Evolutionary conservation across 1,140 invertebrate species (phyloP).

Genomic region (Tetramorium parvispinum): DNA sequence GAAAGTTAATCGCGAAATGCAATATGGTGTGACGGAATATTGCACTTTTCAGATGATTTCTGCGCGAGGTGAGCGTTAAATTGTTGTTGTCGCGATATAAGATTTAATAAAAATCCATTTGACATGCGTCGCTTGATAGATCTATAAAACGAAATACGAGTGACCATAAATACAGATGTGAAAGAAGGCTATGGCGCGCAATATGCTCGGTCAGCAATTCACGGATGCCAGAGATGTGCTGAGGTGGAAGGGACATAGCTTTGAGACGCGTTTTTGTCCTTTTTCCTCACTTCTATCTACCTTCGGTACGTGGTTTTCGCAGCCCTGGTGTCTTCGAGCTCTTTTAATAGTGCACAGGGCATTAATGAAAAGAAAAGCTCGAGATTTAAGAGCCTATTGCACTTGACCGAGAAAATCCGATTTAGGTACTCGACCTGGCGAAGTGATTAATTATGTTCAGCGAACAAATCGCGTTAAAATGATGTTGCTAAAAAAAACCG

Average conservation of each 20-base stretch:
- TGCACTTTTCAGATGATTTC: neutral
- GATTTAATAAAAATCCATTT: slow-evolving; percentile 21
- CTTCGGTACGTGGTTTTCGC: neutral
- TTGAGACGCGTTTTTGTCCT: neutral
- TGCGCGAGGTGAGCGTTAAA: neutral
- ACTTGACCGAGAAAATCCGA: neutral
- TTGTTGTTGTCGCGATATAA: neutral
- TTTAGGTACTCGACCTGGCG: neutral
- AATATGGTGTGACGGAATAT: neutral
- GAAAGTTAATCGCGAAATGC: neutral
- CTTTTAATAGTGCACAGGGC: neutral
- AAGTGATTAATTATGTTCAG: slow-evolving; percentile 14
- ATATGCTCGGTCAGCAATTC: slow-evolving; percentile 8
- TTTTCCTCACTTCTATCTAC: neutral
- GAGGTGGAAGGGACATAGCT: neutral
- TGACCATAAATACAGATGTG: slow-evolving; percentile 6
- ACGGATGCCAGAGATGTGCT: neutral
- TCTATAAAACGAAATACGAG: slow-evolving; percentile 21
- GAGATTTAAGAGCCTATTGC: neutral
- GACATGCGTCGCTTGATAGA: neutral
- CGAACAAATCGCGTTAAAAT: neutral
- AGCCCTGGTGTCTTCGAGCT: neutral
- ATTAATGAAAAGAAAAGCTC: neutral
- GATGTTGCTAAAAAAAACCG: neutral
- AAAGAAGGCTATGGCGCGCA: neutral